Conservation (phyloP, 1,140 invertebrate genomes). For the Leucophenga varia region DNA sequence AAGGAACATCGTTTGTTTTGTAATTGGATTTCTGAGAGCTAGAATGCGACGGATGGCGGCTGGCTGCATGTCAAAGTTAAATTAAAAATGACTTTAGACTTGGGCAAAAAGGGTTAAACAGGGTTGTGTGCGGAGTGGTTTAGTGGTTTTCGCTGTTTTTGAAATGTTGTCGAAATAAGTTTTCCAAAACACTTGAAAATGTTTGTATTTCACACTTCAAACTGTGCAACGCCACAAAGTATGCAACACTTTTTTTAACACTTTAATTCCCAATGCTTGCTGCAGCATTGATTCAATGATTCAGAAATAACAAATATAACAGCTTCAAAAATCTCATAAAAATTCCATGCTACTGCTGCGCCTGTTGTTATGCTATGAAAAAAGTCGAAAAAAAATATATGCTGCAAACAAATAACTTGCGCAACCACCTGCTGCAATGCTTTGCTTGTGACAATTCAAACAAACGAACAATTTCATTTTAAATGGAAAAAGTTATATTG, state of each 20-base stretch:
- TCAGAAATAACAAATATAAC: too few species aligned
- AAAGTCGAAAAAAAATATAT: constrained; percentile 4
- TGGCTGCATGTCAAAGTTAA: constrained; percentile 54
- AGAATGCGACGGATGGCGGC: too few species aligned
- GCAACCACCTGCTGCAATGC: too few species aligned
- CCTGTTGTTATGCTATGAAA: background rate
- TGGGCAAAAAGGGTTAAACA: background rate
- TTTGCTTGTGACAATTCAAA: constrained; percentile 10
- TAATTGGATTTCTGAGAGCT: constrained; percentile 54
- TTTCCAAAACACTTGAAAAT: constrained; percentile 1
- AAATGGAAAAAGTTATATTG: constrained; percentile 52
- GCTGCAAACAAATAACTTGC: too few species aligned
- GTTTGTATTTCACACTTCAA: constrained; percentile 3
- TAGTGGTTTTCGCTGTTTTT: too few species aligned
- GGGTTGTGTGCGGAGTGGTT: too few species aligned
- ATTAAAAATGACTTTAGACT: constrained; percentile 45
- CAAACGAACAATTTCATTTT: too few species aligned
- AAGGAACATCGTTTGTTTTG: constrained; percentile 46
- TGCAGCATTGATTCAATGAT: too few species aligned
- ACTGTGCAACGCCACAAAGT: constrained; percentile 3
- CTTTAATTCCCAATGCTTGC: too few species aligned
- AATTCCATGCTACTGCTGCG: background rate
- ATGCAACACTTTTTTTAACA: too few species aligned
- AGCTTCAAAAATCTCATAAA: constrained; percentile 4
- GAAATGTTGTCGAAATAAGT: constrained; percentile 7